Conservation (phyloP, 2,888 invertebrate species). For the Eubasilissa splendida region DNA sequence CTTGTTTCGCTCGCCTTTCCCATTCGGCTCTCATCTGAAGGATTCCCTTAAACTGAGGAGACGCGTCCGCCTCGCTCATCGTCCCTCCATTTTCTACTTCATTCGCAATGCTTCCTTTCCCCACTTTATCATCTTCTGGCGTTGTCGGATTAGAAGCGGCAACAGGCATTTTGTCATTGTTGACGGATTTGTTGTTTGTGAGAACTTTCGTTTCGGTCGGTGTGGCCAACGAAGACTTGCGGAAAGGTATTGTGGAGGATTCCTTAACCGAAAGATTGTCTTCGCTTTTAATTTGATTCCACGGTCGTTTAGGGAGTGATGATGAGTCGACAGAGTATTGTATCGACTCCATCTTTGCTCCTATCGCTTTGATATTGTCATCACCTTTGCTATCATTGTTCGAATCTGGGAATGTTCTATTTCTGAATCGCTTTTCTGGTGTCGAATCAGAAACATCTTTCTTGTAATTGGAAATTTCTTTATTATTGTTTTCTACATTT, state of each 20-base stretch:
- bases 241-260: conserved; percentile 62
- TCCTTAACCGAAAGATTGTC: conserved; percentile 60
- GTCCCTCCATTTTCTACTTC: conserved; percentile 62
- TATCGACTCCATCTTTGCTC: conserved; percentile 66
- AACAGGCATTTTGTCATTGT: conserved; percentile 26
- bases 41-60: conserved; percentile 80
- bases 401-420: conserved; percentile 71
- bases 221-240: conserved; percentile 61
- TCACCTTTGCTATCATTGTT: conserved; percentile 67
- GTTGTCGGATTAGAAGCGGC: not conserved
- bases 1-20: conserved; percentile 84
- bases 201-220: conserved; percentile 58
- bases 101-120: conserved; percentile 61
- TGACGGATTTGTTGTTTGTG: conserved; percentile 24
- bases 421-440: conserved; percentile 70
- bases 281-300: conserved; percentile 66
- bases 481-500: conserved; percentile 42
- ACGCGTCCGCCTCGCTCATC: conserved; percentile 67
- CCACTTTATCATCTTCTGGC: conserved; percentile 66
- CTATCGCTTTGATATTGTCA: conserved; percentile 66
- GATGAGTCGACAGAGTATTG: conserved; percentile 69
- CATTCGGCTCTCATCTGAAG: conserved; percentile 84
- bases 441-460: conserved; percentile 72
- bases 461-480: conserved; percentile 69
- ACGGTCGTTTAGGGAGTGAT: conserved; percentile 64